Base-by-base conservation (phyloP, 2,113 vertebrate species). In the Athene noctua region DNA sequence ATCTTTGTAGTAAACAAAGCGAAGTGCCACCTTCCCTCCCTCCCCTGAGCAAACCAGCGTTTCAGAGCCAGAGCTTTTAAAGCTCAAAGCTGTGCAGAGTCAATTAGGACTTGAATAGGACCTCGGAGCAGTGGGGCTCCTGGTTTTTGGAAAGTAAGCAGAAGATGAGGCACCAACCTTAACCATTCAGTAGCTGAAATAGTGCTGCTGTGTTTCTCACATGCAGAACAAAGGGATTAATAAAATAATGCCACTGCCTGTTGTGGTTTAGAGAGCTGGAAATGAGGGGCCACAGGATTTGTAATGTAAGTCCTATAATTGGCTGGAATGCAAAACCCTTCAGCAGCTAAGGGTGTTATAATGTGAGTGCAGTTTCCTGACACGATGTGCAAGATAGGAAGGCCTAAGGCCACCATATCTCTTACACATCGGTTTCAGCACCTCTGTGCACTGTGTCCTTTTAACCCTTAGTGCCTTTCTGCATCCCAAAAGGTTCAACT, bases 1-100 rank as follows among this genome's bases (percentile, higher is more conserved):
- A 66, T 91, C 96, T 97, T 97, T 97, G 97, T 97, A 96, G 95
- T 97, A 97, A 97, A 97, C 95, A 97, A 96, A 96, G 95, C 67
- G 2, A 94, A 95, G 94, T 96, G 91, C 87, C 94, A 96, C 96
- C 95, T 97, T 96, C 89, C 78, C 82, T 95, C 94, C 92, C 94
- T 96, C 94, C 94, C 91, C 75, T 90, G 96, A 96, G 96, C 92
- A 88, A 92, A 77, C 34, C 30, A 1, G 83, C 73, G 1, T 88
- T 97, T 95, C 94, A 80, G 96, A 95, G 93, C 65, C 89, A 84
- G 86, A 87, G 89, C 94, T 95, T 97, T 95, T 85, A 96, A 95
- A 96, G 89, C 95, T 92, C 87, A 94, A 93, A 97, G 96, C 93
- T 94, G 75, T 86, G 92, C 87, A 40, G 91, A 96, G 95, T 97